phyloP scores from a whole-genome alignment of 2,113 vertebrate species.

The Megaceryle torquata region DNA sequence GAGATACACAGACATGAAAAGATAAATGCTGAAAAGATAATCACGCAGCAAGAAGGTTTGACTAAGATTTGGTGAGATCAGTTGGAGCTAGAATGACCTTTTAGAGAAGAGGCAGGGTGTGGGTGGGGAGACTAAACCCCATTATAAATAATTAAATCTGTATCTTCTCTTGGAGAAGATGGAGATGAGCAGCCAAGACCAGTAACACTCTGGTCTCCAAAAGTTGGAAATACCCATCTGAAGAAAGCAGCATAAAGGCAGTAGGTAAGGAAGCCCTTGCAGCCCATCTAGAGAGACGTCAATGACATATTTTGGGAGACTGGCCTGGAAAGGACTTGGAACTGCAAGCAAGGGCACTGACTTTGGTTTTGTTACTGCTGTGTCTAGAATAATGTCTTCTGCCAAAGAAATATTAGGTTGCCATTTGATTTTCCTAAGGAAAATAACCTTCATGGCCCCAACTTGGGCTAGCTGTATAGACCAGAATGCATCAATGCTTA shows the following conservation, averaged over 20 bases:
- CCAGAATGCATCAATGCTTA: neutral
- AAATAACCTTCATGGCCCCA: neutral
- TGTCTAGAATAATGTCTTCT: neutral
- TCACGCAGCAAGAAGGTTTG: neutral
- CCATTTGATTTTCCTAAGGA: neutral
- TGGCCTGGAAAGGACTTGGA: neutral
- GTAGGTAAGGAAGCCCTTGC: neutral
- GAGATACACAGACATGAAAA: neutral
- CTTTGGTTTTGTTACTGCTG: neutral
- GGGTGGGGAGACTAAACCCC: neutral
- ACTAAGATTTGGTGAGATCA: neutral
- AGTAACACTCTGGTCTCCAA: neutral
- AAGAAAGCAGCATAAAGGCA: neutral
- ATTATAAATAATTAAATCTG: neutral
- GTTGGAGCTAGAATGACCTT: neutral
- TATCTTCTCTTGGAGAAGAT: neutral
- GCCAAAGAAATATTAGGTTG: neutral
- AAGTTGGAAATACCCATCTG: neutral
- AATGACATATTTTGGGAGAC: neutral
- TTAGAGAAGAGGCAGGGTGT: too few species aligned
- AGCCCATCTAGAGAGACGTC: neutral
- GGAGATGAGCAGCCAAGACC: neutral
- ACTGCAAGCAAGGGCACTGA: neutral
- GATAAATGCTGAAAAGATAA: neutral
- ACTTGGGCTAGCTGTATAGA: neutral